A percentile compares a stretch with the other conserved stretches of the same genome.
Evolutionary conservation across 2,113 vertebrate species (phyloP).

Genomic region (Trogon melanurus): DNA sequence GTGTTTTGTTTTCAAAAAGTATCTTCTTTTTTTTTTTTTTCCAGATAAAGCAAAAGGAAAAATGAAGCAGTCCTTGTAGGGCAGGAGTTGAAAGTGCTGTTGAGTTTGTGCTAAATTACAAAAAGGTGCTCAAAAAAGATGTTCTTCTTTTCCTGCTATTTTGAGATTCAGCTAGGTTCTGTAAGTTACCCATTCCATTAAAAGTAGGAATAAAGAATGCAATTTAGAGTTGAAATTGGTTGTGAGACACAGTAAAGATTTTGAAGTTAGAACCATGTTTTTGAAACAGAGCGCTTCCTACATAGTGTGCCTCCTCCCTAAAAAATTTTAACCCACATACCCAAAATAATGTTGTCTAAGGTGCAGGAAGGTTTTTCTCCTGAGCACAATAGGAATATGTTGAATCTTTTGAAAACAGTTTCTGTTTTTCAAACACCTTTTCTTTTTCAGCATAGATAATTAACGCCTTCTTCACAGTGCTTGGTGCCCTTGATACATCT

Average conservation of each 20-base stretch:
- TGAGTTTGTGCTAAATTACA: constrained; percentile 1
- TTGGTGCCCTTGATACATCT: constrained; percentile 45
- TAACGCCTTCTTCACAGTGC: constrained; percentile 50
- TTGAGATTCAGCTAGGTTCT: not conserved
- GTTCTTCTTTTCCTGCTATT: constrained; percentile 2
- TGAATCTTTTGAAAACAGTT: constrained; percentile 68
- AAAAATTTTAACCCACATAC: not conserved
- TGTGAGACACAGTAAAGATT: constrained; percentile 10
- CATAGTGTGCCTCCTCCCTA: not conserved
- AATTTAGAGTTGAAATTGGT: not conserved
- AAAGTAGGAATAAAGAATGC: not conserved
- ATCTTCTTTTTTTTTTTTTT: not conserved
- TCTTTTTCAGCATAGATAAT: constrained; percentile 48
- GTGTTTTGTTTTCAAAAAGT: not conserved
- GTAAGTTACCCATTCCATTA: not conserved
- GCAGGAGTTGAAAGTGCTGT: not conserved
- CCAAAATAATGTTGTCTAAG: constrained; percentile 8
- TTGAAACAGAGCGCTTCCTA: not conserved
- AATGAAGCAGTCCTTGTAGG: not conserved
- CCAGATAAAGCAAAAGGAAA: not conserved
- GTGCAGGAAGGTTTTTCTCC: constrained; percentile 21
- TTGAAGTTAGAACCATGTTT: not conserved
- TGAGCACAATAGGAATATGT: constrained; percentile 52
- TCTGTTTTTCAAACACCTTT: constrained; percentile 65
- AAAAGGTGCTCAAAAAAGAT: not conserved